These are phyloP conservation scores for Rattus rattus DNA, from an alignment of 2,113 vertebrate species.

Conservation along the genomic window DNA sequence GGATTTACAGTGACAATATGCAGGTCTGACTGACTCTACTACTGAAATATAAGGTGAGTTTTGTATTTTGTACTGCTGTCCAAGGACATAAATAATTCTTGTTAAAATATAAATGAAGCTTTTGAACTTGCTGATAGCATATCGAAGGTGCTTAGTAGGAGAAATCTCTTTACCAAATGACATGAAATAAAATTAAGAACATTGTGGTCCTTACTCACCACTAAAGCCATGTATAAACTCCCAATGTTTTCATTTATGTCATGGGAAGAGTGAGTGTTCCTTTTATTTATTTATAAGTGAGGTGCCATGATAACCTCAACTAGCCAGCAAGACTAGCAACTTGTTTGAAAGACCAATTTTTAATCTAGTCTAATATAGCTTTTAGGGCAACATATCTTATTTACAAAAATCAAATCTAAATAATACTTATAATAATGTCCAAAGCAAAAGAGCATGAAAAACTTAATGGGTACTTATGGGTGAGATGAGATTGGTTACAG, in stretches of 20 bases:
- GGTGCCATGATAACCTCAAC: not conserved
- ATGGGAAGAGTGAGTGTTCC: not conserved
- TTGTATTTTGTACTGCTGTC: not conserved
- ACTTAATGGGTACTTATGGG: not conserved
- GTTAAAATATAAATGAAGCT: not conserved
- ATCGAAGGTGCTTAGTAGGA: not conserved
- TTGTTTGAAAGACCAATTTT: not conserved
- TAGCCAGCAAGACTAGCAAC: not conserved
- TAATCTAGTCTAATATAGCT: not conserved
- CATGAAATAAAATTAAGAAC: not conserved
- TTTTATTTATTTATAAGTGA: not conserved
- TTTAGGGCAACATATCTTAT: not conserved
- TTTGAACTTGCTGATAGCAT: constrained; percentile 19
- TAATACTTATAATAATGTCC: not conserved
- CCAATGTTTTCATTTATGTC: not conserved
- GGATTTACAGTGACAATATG: not conserved
- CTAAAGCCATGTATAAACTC: not conserved
- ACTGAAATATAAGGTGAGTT: not conserved
- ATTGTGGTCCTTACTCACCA: not conserved
- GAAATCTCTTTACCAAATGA: not conserved
- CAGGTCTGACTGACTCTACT: not conserved
- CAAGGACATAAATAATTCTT: not conserved
- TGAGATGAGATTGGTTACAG: not conserved
- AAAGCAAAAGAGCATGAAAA: not conserved
- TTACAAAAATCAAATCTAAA: constrained; percentile 14